A percentile compares a stretch with the other conserved stretches of the same genome.
Conservation (phyloP, 2,113 vertebrate species). For the Sigmodon hispidus region DNA sequence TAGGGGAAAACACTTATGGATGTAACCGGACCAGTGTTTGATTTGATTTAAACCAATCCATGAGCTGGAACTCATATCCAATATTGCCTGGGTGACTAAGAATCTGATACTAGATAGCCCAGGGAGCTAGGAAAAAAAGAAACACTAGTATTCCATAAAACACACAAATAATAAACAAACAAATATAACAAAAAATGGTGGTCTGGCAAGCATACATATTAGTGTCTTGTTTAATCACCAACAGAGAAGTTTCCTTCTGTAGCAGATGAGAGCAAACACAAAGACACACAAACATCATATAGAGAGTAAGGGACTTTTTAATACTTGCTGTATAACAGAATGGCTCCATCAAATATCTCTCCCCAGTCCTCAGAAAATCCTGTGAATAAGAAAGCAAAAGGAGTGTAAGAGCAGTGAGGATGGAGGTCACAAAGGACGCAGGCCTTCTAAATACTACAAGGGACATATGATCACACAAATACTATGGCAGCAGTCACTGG, state of each 20-base stretch:
- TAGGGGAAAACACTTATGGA: neutral
- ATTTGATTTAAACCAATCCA: neutral
- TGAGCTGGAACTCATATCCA: too few relatives aligned
- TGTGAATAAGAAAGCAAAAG: neutral
- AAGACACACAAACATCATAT: neutral
- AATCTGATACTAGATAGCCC: neutral
- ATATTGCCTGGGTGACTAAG: neutral
- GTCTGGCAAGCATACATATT: neutral
- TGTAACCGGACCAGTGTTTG: neutral
- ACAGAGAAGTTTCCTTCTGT: neutral
- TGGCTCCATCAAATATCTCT: neutral
- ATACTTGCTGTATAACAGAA: neutral
- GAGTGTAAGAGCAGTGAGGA: neutral
- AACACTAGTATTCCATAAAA: neutral
- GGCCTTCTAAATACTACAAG: neutral
- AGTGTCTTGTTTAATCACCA: neutral
- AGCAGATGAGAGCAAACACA: neutral
- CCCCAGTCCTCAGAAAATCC: too few relatives aligned
- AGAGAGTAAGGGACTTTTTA: too few relatives aligned
- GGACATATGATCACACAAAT: neutral
- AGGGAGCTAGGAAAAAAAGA: too few relatives aligned
- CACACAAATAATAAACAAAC: neutral
- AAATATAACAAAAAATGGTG: neutral
- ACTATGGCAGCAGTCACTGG: neutral
- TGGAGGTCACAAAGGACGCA: neutral